Base-by-base conservation (phyloP, 2,797 vertebrate species). In the Rhinella marina region DNA sequence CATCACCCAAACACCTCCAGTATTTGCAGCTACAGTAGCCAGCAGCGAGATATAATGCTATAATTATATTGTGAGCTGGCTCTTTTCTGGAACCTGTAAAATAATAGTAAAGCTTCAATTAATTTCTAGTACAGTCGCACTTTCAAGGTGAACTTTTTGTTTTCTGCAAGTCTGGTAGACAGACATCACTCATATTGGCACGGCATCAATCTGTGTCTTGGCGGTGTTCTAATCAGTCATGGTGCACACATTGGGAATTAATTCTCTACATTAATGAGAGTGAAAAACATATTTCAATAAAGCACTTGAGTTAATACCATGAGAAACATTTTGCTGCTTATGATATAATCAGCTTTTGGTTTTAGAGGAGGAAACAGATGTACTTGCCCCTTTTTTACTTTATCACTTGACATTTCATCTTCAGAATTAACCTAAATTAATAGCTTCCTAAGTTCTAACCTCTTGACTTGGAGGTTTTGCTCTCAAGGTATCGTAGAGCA, bases 141-240 rank as follows among this genome's bases (percentile, higher is more conserved):
- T 82, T 82, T 82, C 81, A 82, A 82, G 61, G 81, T 82, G 81
- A 82, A 66, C 41, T 25, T 68, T 82, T 81, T 81, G 80, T 66
- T 66, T n/a, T 50, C 17, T 50, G 7, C 16, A 14, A 10, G 41
- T 25, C n/a, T 6, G 29, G 23, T 50, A 52, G 48, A 76, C 41
- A n/a, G 48, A 82, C 81, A 66, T 68, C 59, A 16, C 9, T 62
- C 79, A 64, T 64, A 13, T 64, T 81, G 77, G 56, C 59, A 48
- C 29, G 48, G 17, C 79, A 80, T 27, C 54, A 25, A 59, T 79
- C 54, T 57, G 68, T 41, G 41, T 59, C 27, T 80, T 57, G 9
- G 6, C 48, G 29, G 32, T 7, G 32, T 10, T 64, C 12, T 64
- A n/a, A 64, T 52, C 11, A n/a, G 27, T 80, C 17, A 61, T 25